phyloP scores from a whole-genome alignment of 1,140 invertebrate genomes.

The Philaenus spumarius region DNA sequence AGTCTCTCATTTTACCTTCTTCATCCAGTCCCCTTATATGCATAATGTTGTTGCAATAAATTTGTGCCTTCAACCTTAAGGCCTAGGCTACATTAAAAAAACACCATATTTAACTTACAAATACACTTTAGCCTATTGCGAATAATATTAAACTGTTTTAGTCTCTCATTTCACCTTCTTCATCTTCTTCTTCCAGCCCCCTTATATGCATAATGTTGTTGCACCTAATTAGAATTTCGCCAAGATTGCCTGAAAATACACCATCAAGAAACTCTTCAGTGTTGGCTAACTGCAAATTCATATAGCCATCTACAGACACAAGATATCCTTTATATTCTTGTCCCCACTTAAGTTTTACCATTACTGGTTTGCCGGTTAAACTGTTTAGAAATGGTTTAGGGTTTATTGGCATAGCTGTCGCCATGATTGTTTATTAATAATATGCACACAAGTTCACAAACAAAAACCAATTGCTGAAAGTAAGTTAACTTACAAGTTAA shows the following conservation, averaged over 20 bases:
- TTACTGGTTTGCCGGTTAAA: constrained; percentile 93
- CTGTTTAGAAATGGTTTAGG: constrained; percentile 99
- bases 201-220: constrained; percentile 98
- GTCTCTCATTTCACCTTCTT: constrained; percentile 95
- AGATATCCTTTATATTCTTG: constrained; percentile 98
- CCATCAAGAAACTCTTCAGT: constrained; percentile 97
- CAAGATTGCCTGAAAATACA: constrained; percentile 83
- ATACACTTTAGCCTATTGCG: too few relatives aligned
- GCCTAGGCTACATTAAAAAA: too few relatives aligned
- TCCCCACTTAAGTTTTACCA: constrained; percentile 99
- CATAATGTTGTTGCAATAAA: too few relatives aligned
- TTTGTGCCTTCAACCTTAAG: too few relatives aligned
- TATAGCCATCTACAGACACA: constrained; percentile 97
- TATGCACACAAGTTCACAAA: too few relatives aligned
- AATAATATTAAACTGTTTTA: constrained; percentile 40
- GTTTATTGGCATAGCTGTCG: constrained; percentile 90
- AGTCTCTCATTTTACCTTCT: too few relatives aligned
- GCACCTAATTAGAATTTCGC: constrained; percentile 96
- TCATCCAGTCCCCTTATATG: constrained; percentile 90
- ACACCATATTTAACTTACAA: too few relatives aligned
- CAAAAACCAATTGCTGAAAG: too few relatives aligned
- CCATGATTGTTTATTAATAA: too few relatives aligned
- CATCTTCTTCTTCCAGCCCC: constrained; percentile 87
- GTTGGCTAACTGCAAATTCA: constrained; percentile 98
- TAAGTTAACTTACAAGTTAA: too few relatives aligned